A percentile compares a stretch with the other conserved stretches of the same genome.
Evolutionary conservation across 2,113 vertebrate genomes (phyloP).

Genomic region (Mesembrinibis cayennensis): DNA sequence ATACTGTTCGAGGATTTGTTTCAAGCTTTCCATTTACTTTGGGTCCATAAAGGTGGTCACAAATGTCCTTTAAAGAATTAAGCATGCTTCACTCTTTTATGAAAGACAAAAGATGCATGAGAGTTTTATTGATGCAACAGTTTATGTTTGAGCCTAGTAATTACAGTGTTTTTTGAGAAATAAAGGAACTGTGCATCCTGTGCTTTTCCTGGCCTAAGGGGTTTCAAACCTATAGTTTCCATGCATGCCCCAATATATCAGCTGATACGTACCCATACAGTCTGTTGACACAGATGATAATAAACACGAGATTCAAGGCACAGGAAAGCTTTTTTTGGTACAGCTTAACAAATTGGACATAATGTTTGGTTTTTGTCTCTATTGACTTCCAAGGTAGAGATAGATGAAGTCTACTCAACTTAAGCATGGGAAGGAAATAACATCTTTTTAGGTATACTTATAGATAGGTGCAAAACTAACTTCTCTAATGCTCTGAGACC

Average conservation of each 20-base stretch:
- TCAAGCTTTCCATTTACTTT: neutral
- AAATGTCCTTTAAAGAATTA: neutral
- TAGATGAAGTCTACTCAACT: neutral
- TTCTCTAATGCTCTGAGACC: neutral
- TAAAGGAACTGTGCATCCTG: neutral
- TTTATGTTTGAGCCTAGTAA: neutral
- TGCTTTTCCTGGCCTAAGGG: neutral
- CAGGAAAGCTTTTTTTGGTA: neutral
- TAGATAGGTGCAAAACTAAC: neutral
- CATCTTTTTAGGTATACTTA: neutral
- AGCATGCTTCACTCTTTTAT: neutral
- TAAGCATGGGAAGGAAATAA: neutral
- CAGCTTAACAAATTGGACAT: neutral
- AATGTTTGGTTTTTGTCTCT: neutral
- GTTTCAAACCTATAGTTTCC: neutral
- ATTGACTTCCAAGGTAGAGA: neutral
- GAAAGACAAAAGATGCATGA: neutral
- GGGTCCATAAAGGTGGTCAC: neutral
- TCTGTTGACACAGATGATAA: neutral
- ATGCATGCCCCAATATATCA: neutral
- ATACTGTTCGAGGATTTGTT: neutral
- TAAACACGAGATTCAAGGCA: neutral
- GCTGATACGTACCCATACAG: neutral
- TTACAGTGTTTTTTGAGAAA: neutral
- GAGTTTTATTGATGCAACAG: neutral